These are phyloP conservation scores for Panagrolaimus sp. DNA, from an alignment of 1,140 invertebrate genomes.

Conservation along the genomic window DNA sequence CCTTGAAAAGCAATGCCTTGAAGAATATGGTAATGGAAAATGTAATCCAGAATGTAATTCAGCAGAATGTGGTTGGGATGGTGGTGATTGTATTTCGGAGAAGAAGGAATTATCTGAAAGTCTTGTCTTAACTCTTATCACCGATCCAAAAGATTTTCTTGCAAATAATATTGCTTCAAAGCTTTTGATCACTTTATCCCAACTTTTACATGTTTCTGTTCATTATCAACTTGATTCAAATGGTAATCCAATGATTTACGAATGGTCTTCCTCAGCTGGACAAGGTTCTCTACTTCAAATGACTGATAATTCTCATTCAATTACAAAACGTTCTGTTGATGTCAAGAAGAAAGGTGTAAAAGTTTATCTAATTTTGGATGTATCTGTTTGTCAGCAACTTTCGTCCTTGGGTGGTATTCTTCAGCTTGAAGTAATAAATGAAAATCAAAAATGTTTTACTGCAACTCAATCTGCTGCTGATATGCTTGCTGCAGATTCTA, in stretches of 20 bases:
- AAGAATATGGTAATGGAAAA: slow-evolving; percentile 35
- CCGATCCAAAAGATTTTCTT: not conserved
- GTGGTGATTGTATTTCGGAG: not conserved
- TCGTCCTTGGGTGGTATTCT: too few relatives aligned
- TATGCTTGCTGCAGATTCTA: not conserved
- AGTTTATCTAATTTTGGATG: not conserved
- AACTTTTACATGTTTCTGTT: not conserved
- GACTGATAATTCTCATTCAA: not conserved
- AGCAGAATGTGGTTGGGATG: slow-evolving; percentile 46
- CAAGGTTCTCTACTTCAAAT: not conserved
- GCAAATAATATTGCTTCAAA: not conserved
- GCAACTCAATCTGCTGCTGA: not conserved
- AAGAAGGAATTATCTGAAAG: not conserved
- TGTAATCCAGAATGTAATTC: slow-evolving; percentile 47
- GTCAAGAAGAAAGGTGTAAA: not conserved
- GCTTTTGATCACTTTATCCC: not conserved
- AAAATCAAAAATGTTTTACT: not conserved
- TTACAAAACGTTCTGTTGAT: not conserved
- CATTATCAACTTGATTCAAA: not conserved
- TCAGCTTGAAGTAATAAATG: too few relatives aligned
- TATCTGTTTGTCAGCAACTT: not conserved
- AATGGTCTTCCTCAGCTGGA: not conserved
- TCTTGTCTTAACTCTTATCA: not conserved
- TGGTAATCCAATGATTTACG: not conserved
- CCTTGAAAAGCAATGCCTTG: slow-evolving; percentile 29